Conservation (phyloP, 2,113 vertebrate species). For the Myotis yumanensis region DNA sequence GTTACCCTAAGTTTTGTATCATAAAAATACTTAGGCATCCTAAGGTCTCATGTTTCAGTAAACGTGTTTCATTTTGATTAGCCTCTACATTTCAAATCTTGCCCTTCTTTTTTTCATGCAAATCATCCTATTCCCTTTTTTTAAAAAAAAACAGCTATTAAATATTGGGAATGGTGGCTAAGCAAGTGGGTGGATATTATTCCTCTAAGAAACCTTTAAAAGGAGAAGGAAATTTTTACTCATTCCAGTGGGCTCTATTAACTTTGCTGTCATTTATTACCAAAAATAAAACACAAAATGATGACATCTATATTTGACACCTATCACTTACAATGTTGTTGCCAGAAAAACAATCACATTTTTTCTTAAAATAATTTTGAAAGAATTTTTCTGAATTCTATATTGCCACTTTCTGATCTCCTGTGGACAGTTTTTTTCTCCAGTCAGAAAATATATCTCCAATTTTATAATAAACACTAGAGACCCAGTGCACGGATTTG, state of each 20-base stretch:
- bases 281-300: background rate
- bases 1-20: background rate
- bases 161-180: background rate
- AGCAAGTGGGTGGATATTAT: background rate
- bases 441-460: slow-evolving; percentile 13
- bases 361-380: background rate
- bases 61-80: background rate
- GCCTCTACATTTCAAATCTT: background rate
- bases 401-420: background rate
- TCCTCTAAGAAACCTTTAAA: slow-evolving; percentile 43
- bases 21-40: background rate
- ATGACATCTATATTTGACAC: background rate
- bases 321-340: background rate
- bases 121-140: background rate
- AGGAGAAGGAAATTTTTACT: background rate
- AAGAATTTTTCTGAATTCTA: slow-evolving; percentile 17
- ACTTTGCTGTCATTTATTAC: background rate
- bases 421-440: background rate
- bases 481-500: too few species aligned
- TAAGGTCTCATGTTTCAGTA: background rate
- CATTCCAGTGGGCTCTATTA: background rate
- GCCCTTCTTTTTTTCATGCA: background rate
- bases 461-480: background rate
- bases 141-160: background rate
- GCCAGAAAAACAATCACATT: slow-evolving; percentile 33